A percentile compares a stretch with the other conserved stretches of the same genome.
These are phyloP conservation scores for Amblyjoppa fuscipennis DNA, from an alignment of 2,888 invertebrate genomes.

Conservation along the genomic window DNA sequence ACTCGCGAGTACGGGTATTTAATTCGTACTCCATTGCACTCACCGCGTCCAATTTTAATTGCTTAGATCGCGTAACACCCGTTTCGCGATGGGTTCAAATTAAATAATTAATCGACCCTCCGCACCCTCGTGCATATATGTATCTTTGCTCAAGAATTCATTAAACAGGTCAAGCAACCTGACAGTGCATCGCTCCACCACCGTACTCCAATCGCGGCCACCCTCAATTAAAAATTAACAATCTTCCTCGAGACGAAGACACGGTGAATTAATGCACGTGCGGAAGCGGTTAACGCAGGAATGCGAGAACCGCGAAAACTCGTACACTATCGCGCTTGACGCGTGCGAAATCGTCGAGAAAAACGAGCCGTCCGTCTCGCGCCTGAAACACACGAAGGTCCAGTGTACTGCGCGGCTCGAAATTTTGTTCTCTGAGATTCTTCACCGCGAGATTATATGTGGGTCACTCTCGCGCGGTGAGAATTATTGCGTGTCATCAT, in stretches of 20 bases:
- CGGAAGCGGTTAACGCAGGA: not conserved
- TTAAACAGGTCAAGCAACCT: conserved; percentile 17
- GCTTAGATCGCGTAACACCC: not conserved
- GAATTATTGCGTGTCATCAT: conserved; percentile 70
- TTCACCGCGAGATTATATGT: conserved; percentile 42
- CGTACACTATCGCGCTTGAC: not conserved
- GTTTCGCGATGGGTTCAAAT: not conserved
- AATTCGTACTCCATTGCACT: not conserved
- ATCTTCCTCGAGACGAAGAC: conserved; percentile 10
- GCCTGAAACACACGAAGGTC: not conserved
- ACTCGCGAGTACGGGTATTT: not conserved
- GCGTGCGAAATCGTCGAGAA: conserved; percentile 30
- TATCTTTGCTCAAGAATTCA: not conserved
- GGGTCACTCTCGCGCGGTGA: conserved; percentile 49
- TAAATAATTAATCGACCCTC: not conserved
- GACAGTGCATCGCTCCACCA: not conserved
- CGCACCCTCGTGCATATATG: not conserved
- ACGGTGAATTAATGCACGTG: not conserved
- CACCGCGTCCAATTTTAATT: not conserved
- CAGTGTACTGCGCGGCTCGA: conserved; percentile 5
- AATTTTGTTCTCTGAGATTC: conserved; percentile 14
- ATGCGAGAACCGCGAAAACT: conserved; percentile 24
- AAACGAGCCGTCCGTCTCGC: conserved; percentile 20
- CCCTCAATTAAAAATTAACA: conserved; percentile 47
- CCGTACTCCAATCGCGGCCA: not conserved